These are phyloP conservation scores for Thalassophryne amazonica DNA, from an alignment of 2,797 vertebrate species.

Conservation along the genomic window DNA sequence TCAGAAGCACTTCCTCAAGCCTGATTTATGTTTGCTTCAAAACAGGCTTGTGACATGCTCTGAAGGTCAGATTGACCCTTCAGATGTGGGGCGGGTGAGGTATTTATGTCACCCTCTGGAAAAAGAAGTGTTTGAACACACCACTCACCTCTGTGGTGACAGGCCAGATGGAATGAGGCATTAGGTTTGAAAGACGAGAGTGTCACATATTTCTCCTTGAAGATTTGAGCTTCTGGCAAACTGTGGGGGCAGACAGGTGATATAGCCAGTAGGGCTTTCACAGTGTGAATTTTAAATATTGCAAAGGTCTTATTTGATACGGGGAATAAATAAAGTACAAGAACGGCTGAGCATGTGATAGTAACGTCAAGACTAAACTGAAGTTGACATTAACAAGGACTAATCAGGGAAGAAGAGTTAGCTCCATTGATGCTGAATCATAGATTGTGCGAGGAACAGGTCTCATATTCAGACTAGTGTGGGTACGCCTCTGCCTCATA, in stretches of 20 bases:
- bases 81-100: slow-evolving; percentile 37
- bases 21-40: slow-evolving; percentile 50
- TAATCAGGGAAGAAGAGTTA: not conserved
- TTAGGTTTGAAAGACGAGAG: slow-evolving; percentile 35
- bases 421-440: not conserved
- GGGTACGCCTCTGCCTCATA: slow-evolving; percentile 42
- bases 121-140: slow-evolving; percentile 60
- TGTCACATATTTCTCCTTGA: slow-evolving; percentile 55
- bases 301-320: slow-evolving; percentile 11
- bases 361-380: not conserved
- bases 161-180: slow-evolving; percentile 54
- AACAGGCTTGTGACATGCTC: slow-evolving; percentile 41
- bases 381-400: not conserved
- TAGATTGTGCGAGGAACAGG: not conserved
- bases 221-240: slow-evolving; percentile 40
- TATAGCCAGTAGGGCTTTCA: slow-evolving; percentile 15
- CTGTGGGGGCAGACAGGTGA: slow-evolving; percentile 14
- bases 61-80: slow-evolving; percentile 59
- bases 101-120: slow-evolving; percentile 61
- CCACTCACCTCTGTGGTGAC: slow-evolving; percentile 49
- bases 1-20: slow-evolving; percentile 27
- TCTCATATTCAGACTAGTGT: not conserved
- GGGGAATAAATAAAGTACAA: not conserved
- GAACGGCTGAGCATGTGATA: not conserved
- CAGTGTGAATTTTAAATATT: slow-evolving; percentile 35